Evolutionary conservation across 2,888 invertebrate genomes (phyloP), one percentile per base, ranked within the genome.

Genomic region (Ethmia dodecea): DNA sequence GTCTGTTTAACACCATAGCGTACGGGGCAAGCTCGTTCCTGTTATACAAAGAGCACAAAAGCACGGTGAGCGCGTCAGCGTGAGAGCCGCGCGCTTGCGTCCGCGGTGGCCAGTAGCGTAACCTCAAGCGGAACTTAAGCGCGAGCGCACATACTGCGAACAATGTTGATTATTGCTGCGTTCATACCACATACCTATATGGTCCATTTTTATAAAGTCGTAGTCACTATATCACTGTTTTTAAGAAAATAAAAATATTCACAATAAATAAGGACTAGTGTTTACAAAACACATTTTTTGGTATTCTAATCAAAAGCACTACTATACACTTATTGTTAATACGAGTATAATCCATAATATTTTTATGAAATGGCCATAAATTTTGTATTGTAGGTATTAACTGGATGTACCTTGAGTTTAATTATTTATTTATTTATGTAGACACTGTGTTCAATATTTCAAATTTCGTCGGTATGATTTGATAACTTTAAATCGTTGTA

Each of bases 11-110:
- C 75, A 92, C 93, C 28, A 55, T 92, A 34, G 94, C 91, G 13
- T 96, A 96, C 60, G 94, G 88, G 20, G 91, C 89, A 41, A 94
- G 93, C 48, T 79, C 93, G 14, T 94, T 91, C 75, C 89, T 94
- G 59, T 83, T 95, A 48, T 93, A 89, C 77, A 68, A 91, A 56
- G 93, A 94, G 59, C 92, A 91, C 83, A 92, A 90, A 66, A 88
- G 81, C 47, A 45, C 71, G 28, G 49, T 50, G 24, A 37, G 43
- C 2, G 43, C 43, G 26, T 39, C 42, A 31, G 43, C 46, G 37
- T 45, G 35, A 38, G 37, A 30, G 26, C 26, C 32, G 37, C 35
- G 36, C 35, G 33, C 28, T 28, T n/a, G 12, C 32, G 29, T 13
- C 26, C 6, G 45, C 39, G 31, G 33, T 36, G 42, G 41, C 45